Conservation (phyloP, 2,113 vertebrate genomes). For the Sapayoa aenigma region DNA sequence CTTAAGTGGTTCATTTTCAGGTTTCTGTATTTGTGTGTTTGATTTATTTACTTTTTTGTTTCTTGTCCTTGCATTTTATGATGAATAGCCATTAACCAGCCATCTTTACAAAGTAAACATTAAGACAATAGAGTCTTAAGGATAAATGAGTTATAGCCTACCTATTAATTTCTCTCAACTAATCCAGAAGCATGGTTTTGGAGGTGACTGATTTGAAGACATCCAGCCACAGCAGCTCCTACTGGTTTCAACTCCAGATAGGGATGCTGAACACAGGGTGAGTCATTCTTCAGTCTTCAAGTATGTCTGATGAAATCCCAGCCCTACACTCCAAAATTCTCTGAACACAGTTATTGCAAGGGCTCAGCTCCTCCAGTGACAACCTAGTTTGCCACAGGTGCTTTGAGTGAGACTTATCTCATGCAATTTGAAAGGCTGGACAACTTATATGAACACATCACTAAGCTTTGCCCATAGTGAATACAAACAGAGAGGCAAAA, state of each 20-base stretch:
- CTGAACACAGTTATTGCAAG: background rate
- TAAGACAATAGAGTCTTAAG: background rate
- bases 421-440: background rate
- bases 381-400: background rate
- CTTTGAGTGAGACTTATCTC: background rate
- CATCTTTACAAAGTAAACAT: background rate
- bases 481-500: background rate
- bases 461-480: background rate
- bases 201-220: background rate
- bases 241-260: background rate
- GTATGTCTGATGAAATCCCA: background rate
- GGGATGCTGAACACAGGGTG: background rate
- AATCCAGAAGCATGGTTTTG: fast-evolving
- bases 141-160: background rate
- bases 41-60: background rate
- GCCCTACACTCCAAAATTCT: background rate
- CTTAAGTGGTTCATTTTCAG: background rate
- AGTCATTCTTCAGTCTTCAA: background rate
- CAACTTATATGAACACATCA: background rate
- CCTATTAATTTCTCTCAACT: background rate
- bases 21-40: background rate
- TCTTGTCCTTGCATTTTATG: background rate
- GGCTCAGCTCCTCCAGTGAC: background rate
- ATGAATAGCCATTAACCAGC: background rate
- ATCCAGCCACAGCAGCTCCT: background rate